Evolutionary conservation across 2,888 invertebrate genomes (phyloP).

Genomic region (Apeira syringaria): DNA sequence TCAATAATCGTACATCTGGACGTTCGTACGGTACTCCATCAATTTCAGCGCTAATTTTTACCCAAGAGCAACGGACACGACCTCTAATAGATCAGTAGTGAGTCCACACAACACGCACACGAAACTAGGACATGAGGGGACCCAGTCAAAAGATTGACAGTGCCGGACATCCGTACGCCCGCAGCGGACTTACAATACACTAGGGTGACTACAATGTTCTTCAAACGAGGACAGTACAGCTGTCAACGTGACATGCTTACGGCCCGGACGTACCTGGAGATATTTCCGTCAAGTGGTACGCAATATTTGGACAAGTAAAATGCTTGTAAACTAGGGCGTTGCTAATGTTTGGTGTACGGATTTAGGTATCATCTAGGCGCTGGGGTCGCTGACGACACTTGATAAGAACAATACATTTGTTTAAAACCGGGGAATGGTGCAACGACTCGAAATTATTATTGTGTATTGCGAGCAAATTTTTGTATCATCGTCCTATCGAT

Average conservation of each 20-base stretch:
- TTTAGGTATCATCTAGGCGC: constrained; percentile 14
- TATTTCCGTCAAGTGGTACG: constrained; percentile 25
- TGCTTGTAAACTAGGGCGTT: constrained; percentile 18
- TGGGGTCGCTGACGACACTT: no score
- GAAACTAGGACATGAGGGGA: constrained; percentile 32
- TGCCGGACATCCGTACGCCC: constrained; percentile 43
- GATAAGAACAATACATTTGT: no score
- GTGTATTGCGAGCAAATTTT: no score
- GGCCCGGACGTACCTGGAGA: constrained; percentile 18
- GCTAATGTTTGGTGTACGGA: constrained; percentile 13
- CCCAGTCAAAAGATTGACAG: constrained; percentile 48
- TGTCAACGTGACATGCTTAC: constrained; percentile 19
- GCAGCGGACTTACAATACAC: constrained; percentile 30
- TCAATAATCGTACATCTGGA: no score
- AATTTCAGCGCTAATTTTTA: constrained; percentile 30
- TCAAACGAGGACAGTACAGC: constrained; percentile 18
- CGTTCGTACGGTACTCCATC: constrained; percentile 20
- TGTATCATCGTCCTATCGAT: no score
- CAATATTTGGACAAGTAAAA: constrained; percentile 24
- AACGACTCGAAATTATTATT: no score
- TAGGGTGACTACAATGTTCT: constrained; percentile 38
- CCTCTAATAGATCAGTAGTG: constrained; percentile 29
- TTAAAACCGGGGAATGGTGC: no score
- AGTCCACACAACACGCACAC: constrained; percentile 18
- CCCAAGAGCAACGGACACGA: constrained; percentile 17